Percentiles rank a stretch among this genome's conserved stretches.
These are phyloP conservation scores for Altica lythri DNA, from an alignment of 2,888 invertebrate genomes.

Conservation along the genomic window DNA sequence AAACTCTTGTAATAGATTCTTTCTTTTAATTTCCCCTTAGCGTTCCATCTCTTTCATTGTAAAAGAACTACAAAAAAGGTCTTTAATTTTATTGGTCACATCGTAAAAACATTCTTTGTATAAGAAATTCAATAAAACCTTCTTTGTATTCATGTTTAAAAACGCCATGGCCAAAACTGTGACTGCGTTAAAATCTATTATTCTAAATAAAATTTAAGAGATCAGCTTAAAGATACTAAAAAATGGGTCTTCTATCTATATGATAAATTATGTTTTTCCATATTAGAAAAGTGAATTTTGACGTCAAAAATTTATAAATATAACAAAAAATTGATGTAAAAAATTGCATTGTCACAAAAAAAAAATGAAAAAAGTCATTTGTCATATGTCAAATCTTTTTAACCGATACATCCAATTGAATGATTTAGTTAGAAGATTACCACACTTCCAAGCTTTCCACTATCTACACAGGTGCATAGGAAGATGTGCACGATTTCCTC, in stretches of 20 bases:
- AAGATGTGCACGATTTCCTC: too few relatives aligned
- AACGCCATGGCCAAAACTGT: constrained; percentile 12
- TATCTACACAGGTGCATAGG: too few relatives aligned
- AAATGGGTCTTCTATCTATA: neutral
- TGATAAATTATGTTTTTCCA: neutral
- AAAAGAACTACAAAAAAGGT: constrained; percentile 1
- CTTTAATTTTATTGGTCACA: constrained; percentile 17
- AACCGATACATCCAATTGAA: too few relatives aligned
- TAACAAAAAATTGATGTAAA: too few relatives aligned
- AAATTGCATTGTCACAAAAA: too few relatives aligned
- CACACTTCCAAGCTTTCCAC: too few relatives aligned
- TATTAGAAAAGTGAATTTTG: too few relatives aligned
- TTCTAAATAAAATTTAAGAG: constrained; percentile 9
- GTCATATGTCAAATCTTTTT: too few relatives aligned
- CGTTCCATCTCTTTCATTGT: neutral
- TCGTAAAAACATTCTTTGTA: constrained; percentile 17
- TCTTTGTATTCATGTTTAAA: constrained; percentile 6
- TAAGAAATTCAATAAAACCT: constrained; percentile 15
- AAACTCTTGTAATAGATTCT: neutral
- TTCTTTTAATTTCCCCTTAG: neutral
- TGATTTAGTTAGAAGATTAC: too few relatives aligned
- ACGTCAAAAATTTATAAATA: too few relatives aligned
- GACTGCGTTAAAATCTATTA: constrained; percentile 13
- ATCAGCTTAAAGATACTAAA: constrained; percentile 11
- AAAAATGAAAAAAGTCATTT: too few relatives aligned